A percentile compares a stretch with the other conserved stretches of the same genome.
Conservation (phyloP, 2,797 vertebrate genomes). For the Rhincodon typus region DNA sequence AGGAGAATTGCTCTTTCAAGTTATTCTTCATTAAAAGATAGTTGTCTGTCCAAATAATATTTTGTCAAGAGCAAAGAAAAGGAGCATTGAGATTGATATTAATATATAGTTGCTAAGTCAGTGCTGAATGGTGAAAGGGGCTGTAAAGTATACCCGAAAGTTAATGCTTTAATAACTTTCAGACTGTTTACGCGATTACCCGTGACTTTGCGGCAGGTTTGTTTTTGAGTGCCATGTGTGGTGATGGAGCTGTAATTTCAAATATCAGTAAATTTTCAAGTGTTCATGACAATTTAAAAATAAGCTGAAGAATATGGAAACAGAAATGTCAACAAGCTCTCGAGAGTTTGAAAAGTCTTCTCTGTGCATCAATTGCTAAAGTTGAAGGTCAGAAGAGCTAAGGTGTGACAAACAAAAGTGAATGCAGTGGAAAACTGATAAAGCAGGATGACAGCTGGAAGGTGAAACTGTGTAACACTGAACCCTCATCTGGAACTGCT, state of each 20-base stretch:
- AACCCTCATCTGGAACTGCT: background rate
- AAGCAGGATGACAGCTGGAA: background rate
- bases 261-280: background rate
- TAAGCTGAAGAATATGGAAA: background rate
- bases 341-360: background rate
- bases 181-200: background rate
- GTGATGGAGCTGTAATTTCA: background rate
- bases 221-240: background rate
- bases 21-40: background rate
- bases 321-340: background rate
- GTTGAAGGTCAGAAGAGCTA: background rate
- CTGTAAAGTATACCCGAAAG: background rate
- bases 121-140: background rate
- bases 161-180: background rate
- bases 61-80: background rate
- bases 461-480: no score
- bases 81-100: background rate
- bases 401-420: background rate
- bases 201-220: background rate
- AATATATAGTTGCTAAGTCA: background rate
- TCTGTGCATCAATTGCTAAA: background rate
- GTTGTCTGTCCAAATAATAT: background rate
- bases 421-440: background rate
- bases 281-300: background rate
- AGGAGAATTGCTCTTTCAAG: background rate